phyloP scores from a whole-genome alignment of 92 coral and sea anemone species.

The Epizoanthus fatuus region DNA sequence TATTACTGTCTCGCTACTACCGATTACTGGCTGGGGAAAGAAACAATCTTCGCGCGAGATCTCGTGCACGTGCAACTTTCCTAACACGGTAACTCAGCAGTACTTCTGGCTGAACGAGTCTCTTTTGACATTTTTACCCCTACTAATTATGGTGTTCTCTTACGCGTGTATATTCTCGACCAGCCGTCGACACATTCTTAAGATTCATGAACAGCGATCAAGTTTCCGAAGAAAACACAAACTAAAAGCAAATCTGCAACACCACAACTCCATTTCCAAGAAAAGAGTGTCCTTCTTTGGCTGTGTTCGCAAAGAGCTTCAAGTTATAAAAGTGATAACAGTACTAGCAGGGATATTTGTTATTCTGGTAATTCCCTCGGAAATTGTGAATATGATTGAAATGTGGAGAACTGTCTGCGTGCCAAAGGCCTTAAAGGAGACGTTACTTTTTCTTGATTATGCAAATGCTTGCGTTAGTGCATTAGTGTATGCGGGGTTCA shows the following conservation, averaged over 20 bases:
- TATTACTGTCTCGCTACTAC: neutral
- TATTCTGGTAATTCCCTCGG: slow-evolving; percentile 32
- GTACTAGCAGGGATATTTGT: slow-evolving; percentile 36
- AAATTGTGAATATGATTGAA: slow-evolving; percentile 31
- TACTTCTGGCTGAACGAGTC: slow-evolving; percentile 42
- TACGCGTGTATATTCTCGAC: slow-evolving; percentile 31
- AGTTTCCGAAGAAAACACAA: slow-evolving; percentile 18
- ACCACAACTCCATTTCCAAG: slow-evolving; percentile 1
- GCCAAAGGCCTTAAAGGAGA: slow-evolving; percentile 7
- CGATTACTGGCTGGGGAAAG: slow-evolving; percentile 26
- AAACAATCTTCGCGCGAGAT: neutral
- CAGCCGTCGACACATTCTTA: slow-evolving; percentile 47
- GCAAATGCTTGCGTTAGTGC: slow-evolving; percentile 41
- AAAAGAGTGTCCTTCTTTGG: slow-evolving; percentile 38
- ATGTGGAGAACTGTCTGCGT: slow-evolving; percentile 19
- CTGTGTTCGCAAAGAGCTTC: slow-evolving; percentile 33
- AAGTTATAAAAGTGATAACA: slow-evolving; percentile 36
- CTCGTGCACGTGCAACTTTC: slow-evolving; percentile 12
- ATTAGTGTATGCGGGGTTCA: slow-evolving; percentile 29
- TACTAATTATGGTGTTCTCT: slow-evolving; percentile 20
- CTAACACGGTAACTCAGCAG: slow-evolving; percentile 11
- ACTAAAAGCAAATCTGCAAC: neutral
- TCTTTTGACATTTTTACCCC: slow-evolving; percentile 16
- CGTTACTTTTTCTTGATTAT: slow-evolving; percentile 24
- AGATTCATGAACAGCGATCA: slow-evolving; percentile 40